A percentile compares a stretch with the other conserved stretches of the same genome.
Conservation (phyloP, 2,113 vertebrate genomes). For the Chaenogobius annularis region DNA sequence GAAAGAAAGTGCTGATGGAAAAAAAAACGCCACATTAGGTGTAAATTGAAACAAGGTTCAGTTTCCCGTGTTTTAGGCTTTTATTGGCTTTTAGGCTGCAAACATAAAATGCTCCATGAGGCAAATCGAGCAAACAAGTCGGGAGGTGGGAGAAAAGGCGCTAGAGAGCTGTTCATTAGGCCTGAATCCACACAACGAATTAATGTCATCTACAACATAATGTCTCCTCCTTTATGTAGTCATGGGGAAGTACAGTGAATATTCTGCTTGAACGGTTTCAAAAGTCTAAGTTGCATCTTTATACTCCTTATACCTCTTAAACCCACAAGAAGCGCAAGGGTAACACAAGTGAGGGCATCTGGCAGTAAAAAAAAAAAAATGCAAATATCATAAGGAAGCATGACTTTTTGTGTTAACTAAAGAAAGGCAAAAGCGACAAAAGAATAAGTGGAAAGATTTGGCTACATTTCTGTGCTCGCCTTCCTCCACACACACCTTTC, state of each 20-base stretch:
- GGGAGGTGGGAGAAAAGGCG: slow-evolving; percentile 6
- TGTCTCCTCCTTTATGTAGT: neutral
- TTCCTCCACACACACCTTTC: slow-evolving; percentile 44
- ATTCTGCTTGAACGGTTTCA: neutral
- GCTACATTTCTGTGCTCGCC: neutral
- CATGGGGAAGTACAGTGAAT: neutral
- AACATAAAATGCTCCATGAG: slow-evolving; percentile 21
- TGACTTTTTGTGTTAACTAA: neutral
- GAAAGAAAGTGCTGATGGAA: slow-evolving; percentile 54
- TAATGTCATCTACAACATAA: neutral
- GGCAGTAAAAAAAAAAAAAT: neutral
- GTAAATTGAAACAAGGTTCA: slow-evolving; percentile 45
- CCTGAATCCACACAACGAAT: slow-evolving; percentile 23
- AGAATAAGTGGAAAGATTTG: neutral
- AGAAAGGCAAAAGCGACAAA: neutral
- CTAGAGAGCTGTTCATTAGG: slow-evolving; percentile 7
- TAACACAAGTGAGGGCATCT: neutral
- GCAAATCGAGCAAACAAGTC: neutral
- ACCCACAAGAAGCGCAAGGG: neutral
- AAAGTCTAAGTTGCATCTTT: too few relatives aligned
- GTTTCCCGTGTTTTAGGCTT: slow-evolving; percentile 29
- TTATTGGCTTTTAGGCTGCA: slow-evolving; percentile 21
- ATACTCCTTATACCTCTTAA: too few relatives aligned
- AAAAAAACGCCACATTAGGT: slow-evolving; percentile 37
- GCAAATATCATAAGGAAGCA: neutral